Evolutionary conservation across 2,888 invertebrate genomes (phyloP).

Genomic region (Chloroclystis v-ata): DNA sequence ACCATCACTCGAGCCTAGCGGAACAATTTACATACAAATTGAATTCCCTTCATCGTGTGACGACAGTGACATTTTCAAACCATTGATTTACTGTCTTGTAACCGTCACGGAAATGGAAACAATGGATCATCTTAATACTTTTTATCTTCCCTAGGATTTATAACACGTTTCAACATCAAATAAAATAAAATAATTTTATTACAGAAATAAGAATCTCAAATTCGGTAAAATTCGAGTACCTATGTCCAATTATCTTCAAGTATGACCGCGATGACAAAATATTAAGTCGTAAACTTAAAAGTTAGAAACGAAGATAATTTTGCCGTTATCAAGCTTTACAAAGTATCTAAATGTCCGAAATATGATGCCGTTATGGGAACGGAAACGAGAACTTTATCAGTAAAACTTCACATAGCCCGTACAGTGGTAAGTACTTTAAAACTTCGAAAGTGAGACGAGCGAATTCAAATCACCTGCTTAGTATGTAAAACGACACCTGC

Average conservation of each 20-base stretch:
- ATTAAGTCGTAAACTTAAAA: neutral
- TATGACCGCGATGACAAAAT: neutral
- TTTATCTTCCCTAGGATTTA: too few relatives aligned
- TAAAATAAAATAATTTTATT: too few relatives aligned
- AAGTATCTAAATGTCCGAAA: neutral
- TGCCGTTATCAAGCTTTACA: neutral
- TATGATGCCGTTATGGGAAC: slow-evolving; percentile 12
- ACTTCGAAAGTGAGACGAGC: slow-evolving; percentile 42
- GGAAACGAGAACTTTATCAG: slow-evolving; percentile 16
- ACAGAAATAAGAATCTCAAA: too few relatives aligned
- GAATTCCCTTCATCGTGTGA: slow-evolving; percentile 13
- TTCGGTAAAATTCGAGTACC: too few relatives aligned
- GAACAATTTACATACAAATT: slow-evolving; percentile 14
- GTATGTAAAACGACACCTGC: slow-evolving; percentile 71
- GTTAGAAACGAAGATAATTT: slow-evolving; percentile 3
- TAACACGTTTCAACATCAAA: too few relatives aligned
- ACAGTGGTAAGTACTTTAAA: slow-evolving; percentile 30
- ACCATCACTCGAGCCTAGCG: slow-evolving; percentile 3
- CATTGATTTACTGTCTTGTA: neutral
- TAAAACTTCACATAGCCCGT: slow-evolving; percentile 15
- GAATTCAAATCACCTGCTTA: slow-evolving; percentile 72
- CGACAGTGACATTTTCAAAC: slow-evolving; percentile 10
- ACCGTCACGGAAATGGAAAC: slow-evolving; percentile 7
- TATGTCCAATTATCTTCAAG: too few relatives aligned
- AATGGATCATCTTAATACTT: neutral